Conservation (phyloP, 2,888 invertebrate species). For the Acleris laterana region DNA sequence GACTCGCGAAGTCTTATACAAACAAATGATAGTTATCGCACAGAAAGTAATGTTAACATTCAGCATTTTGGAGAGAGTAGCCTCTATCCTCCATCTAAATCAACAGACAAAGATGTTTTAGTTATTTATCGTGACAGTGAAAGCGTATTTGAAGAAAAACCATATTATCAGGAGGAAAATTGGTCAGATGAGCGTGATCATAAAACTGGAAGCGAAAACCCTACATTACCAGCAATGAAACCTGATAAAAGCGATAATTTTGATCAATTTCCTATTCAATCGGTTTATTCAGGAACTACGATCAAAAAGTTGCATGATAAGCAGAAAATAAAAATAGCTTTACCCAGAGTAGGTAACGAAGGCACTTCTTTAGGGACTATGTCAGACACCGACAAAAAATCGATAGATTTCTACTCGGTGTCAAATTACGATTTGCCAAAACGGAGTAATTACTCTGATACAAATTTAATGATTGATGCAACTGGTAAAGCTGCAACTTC, state of each 20-base stretch:
- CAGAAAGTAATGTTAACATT: slow-evolving; percentile 38
- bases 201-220: background rate
- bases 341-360: slow-evolving; percentile 55
- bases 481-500: background rate
- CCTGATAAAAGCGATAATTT: slow-evolving; percentile 3
- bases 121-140: slow-evolving; percentile 65
- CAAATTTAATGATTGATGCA: slow-evolving; percentile 13
- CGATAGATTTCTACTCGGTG: slow-evolving; percentile 53
- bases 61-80: slow-evolving; percentile 6
- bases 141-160: slow-evolving; percentile 44
- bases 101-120: slow-evolving; percentile 61
- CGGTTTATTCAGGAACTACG: slow-evolving; percentile 40
- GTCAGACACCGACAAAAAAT: slow-evolving; percentile 57
- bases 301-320: slow-evolving; percentile 49
- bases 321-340: slow-evolving; percentile 57
- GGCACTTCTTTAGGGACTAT: slow-evolving; percentile 48
- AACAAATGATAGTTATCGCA: slow-evolving; percentile 40
- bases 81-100: slow-evolving; percentile 42
- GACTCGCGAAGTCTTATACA: slow-evolving; percentile 39
- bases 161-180: slow-evolving; percentile 39
- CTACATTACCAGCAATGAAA: slow-evolving; percentile 24
- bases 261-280: slow-evolving; percentile 19
- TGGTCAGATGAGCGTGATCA: slow-evolving; percentile 40
- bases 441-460: slow-evolving; percentile 22
- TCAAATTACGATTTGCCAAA: slow-evolving; percentile 48